Base-by-base conservation (phyloP, 2,113 vertebrate species). In the Anser cygnoides region DNA sequence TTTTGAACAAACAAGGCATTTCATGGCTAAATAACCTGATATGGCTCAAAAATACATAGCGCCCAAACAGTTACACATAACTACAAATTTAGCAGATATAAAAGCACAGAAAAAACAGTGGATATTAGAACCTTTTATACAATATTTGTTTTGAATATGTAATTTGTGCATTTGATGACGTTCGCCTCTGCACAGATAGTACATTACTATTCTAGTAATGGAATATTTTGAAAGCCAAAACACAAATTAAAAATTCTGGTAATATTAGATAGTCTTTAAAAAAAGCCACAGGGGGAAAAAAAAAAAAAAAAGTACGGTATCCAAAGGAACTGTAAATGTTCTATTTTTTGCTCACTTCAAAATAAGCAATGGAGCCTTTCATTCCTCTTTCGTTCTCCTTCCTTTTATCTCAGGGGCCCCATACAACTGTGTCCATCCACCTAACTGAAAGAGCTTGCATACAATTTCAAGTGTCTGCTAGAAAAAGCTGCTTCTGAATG, bases 401-500 rank as follows among this genome's bases (percentile, higher is more conserved):
- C 59, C 6, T 82, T 81, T 37, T 74, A 0, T 77, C 43, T 28
- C 59, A 59, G 49, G 74, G 52, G 68, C 26, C 46, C 6, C 23
- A 57, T 44, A 72, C 67, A 57, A 49, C 59, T 77, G 82, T 74
- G 61, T 55, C 67, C n/a, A 31, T 66, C 2, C 0, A 72, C 26
- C 65, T 22, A 52, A 65, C 49, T 85, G 49, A 91, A 93, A 65
- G 19, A 94, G 44, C 76, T 86, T 80, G 57, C 72, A 66, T 68
- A 71, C 19, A 80, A 26, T 46, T 80, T 93, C 65, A 94, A 68
- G 76, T 90, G 59, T 78, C 57, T 93, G 66, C 80, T 80, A 93
- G 77, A 91, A 95, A 84, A 89, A 21, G 35, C 73, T 68, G 58
- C 22, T 79, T 59, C 66, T 84, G 89, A 97, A 89, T 70, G 67